A percentile compares a stretch with the other conserved stretches of the same genome.
These are phyloP conservation scores for Corythaeola cristata DNA, from an alignment of 2,113 vertebrate species.

Conservation along the genomic window DNA sequence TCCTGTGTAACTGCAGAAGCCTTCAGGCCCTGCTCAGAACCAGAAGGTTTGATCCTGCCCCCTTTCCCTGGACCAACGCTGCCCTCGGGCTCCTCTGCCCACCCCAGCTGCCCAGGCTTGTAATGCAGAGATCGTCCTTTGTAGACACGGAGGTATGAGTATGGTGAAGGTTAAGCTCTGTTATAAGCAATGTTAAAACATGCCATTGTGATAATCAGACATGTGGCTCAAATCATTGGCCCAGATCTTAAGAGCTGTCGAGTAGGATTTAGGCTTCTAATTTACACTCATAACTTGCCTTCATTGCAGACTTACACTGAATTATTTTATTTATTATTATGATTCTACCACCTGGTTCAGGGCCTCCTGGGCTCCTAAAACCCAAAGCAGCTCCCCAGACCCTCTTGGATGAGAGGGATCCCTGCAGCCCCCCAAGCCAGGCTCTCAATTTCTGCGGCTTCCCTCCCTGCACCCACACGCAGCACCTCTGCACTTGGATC, in stretches of 20 bases:
- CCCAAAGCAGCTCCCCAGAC: neutral
- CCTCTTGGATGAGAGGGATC: neutral
- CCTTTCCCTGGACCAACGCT: fast-evolving
- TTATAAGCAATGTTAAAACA: neutral
- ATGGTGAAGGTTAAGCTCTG: neutral
- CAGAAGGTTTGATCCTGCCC: neutral
- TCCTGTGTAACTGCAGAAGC: neutral
- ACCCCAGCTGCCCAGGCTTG: neutral
- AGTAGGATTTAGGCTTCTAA: constrained; percentile 9
- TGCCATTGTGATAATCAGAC: neutral
- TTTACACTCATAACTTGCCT: neutral
- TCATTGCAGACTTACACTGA: neutral
- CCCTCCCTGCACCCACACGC: neutral
- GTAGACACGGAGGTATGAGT: neutral
- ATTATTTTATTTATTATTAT: neutral
- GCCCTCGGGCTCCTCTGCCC: neutral
- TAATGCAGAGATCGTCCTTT: neutral
- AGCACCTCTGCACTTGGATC: neutral
- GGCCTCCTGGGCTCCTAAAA: neutral
- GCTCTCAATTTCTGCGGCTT: neutral
- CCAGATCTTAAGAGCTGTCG: neutral
- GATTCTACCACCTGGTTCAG: fast-evolving
- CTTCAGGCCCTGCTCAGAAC: neutral
- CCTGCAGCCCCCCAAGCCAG: fast-evolving
- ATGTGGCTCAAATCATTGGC: neutral